Evolutionary conservation across 1,140 invertebrate species (phyloP).

Genomic region (Aphaenogaster rudis): DNA sequence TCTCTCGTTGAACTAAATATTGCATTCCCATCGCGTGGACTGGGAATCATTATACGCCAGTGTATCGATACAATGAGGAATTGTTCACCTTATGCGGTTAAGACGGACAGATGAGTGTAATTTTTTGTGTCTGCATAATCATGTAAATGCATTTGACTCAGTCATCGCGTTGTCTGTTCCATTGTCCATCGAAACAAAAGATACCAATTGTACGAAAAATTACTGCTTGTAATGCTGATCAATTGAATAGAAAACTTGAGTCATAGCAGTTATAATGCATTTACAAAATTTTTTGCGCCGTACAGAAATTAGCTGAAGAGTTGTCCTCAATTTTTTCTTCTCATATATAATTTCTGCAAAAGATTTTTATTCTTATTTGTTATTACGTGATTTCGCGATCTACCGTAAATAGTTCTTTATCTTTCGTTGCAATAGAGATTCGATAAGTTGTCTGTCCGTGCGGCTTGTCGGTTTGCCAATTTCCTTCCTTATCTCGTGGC

Average conservation of each 20-base stretch:
- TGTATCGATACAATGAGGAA: slow-evolving; percentile 71
- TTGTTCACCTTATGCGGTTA: slow-evolving; percentile 63
- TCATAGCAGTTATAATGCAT: background rate
- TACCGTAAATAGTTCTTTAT: background rate
- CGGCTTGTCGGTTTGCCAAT: slow-evolving; percentile 21
- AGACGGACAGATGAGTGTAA: slow-evolving; percentile 16
- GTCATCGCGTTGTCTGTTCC: slow-evolving; percentile 33
- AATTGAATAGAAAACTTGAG: background rate
- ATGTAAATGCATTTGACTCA: slow-evolving; percentile 58
- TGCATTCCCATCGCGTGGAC: slow-evolving; percentile 53
- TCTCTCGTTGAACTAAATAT: slow-evolving; percentile 53
- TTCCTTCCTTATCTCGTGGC: slow-evolving; percentile 54
- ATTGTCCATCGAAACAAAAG: slow-evolving; percentile 60
- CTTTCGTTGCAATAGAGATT: slow-evolving; percentile 16
- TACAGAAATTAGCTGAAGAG: slow-evolving; percentile 1
- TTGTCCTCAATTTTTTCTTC: background rate
- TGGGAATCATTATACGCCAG: slow-evolving; percentile 59
- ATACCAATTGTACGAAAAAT: slow-evolving; percentile 27
- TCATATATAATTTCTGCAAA: background rate
- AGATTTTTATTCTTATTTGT: background rate
- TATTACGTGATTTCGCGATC: background rate
- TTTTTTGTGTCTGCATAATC: slow-evolving; percentile 51
- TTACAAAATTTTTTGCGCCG: background rate
- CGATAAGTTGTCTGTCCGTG: background rate
- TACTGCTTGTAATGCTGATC: background rate